Conservation (phyloP, 2,888 invertebrate species). For the Cephus spinipes region DNA sequence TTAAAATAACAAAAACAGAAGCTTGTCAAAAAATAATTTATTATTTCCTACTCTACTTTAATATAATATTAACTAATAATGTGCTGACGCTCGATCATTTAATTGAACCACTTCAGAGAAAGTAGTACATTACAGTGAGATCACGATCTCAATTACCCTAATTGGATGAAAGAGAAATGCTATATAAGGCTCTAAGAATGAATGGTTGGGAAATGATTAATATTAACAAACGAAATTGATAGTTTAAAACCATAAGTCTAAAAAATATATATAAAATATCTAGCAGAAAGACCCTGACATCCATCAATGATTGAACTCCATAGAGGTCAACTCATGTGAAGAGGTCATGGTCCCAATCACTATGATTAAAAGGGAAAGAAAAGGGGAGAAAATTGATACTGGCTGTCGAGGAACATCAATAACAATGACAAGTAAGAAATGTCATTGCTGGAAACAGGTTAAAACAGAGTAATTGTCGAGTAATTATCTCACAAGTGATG, state of each 20-base stretch:
- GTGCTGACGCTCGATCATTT: background rate
- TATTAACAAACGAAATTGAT: background rate
- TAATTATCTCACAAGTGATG: conserved; percentile 76
- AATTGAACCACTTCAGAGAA: background rate
- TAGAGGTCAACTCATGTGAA: background rate
- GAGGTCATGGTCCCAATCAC: conserved; percentile 3
- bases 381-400: conserved; percentile 22
- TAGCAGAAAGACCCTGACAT: background rate
- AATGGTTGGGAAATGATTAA: background rate
- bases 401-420: conserved; percentile 33
- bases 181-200: background rate
- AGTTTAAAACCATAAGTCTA: background rate
- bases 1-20: conserved; percentile 17
- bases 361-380: conserved; percentile 6
- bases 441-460: conserved; percentile 21
- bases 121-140: background rate
- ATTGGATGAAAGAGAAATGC: background rate
- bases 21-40: conserved; percentile 35
- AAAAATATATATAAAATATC: conserved; percentile 2
- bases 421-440: conserved; percentile 34
- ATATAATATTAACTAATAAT: conserved; percentile 1
- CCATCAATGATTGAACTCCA: background rate
- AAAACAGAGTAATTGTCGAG: conserved; percentile 9
- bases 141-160: background rate
- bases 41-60: conserved; percentile 7